Evolutionary conservation across 2,113 vertebrate genomes (phyloP), one percentile per base, ranked within the genome.

Genomic region (Gallinago jamesoni): DNA sequence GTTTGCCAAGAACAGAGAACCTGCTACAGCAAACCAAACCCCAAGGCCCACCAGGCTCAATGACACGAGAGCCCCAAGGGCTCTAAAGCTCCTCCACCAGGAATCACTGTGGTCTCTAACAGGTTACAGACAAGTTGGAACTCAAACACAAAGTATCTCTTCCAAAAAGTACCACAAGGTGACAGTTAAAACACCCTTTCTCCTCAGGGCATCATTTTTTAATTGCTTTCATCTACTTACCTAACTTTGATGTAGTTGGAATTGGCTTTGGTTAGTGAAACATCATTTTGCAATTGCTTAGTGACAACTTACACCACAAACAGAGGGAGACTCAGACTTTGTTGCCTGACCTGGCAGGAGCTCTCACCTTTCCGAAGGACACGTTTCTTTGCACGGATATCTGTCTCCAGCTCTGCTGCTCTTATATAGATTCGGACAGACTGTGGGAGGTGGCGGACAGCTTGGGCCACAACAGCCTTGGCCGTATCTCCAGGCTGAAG

Each of bases 381-480:
- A 9, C 99, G 98, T 94, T 99, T 99, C 98, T 99, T 99, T 31
- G 99, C 99, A 21, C 99, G 98, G 89, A 99, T 98, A 37, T 99
- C 99, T 0, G 99, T 99, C 97, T 99, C 99, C 92, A 99, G 98
- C 96, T 99, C 99, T 6, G 99, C 99, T 5, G 99, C 99, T 95
- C 99, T 96, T 93, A 99, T 99, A 47, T 99, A 99, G 95, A 99
- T 99, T 48, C 99, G 98, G 47, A 99, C 99, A 5, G 99, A 99
- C 96, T 99, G 99, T 0, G 99, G 99, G 52, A 99, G 98, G 96
- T 99, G 99, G 24, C 99, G 98, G 30, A 99, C 99, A 10, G 99
- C 99, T 85, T 99, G 99, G 57, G 99, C 99, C 69, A 99, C 99
- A 28, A 99, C 99, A 0, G 99, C 99, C 96, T 99, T 99, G 60